A percentile compares a stretch with the other conserved stretches of the same genome.
Evolutionary conservation across 2,113 vertebrate genomes (phyloP).

Genomic region (Microtus pennsylvanicus): DNA sequence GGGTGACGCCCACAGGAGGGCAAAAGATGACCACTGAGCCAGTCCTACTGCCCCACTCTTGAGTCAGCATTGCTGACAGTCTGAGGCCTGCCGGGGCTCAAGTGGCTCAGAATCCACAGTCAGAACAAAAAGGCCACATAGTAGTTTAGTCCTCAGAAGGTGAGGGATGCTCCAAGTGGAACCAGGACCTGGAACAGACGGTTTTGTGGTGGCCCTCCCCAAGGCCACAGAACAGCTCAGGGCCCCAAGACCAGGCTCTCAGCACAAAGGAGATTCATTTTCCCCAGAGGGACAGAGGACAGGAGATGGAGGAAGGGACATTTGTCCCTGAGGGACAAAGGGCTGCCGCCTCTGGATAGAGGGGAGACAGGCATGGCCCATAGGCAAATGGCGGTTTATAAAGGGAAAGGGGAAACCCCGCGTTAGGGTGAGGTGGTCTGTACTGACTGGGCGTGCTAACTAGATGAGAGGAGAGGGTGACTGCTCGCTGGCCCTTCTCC

Average conservation of each 20-base stretch:
- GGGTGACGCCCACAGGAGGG: fast-evolving
- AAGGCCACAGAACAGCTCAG: neutral
- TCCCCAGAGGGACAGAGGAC: neutral
- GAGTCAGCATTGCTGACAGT: neutral
- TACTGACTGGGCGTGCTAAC: neutral
- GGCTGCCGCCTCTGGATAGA: neutral
- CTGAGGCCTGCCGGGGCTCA: neutral
- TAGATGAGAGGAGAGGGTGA: neutral
- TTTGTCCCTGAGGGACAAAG: neutral
- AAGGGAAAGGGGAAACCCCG: neutral
- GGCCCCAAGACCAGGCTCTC: neutral
- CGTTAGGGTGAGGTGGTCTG: neutral
- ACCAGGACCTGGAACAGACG: neutral
- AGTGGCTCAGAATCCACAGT: neutral
- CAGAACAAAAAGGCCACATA: neutral
- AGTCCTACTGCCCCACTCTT: neutral
- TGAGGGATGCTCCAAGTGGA: too few species aligned
- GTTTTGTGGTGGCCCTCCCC: neutral
- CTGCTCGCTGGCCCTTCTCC: neutral
- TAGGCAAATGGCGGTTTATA: neutral
- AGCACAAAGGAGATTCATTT: neutral
- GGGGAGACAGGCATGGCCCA: too few species aligned
- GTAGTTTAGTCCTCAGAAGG: neutral
- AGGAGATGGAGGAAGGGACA: neutral
- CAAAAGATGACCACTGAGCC: too few species aligned